A percentile compares a stretch with the other conserved stretches of the same genome.
Conservation (phyloP, 2,888 invertebrate species). For the Dendrolimus houi region DNA sequence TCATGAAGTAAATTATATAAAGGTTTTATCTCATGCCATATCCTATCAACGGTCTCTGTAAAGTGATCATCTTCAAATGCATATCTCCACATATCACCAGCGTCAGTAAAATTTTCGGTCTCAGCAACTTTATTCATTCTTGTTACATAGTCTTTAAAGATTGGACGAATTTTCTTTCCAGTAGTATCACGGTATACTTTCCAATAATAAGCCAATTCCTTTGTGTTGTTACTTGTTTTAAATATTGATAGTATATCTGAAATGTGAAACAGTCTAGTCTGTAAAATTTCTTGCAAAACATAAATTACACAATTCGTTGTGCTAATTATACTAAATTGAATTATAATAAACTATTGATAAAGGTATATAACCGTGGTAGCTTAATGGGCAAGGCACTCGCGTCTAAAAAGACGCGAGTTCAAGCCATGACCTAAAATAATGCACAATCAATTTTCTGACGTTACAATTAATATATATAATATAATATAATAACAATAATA, state of each 20-base stretch:
- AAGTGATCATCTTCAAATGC: constrained; percentile 60
- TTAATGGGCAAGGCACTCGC: too few species aligned
- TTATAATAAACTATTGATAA: background rate
- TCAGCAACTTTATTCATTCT: constrained; percentile 79
- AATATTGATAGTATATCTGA: constrained; percentile 58
- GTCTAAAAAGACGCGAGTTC: too few species aligned
- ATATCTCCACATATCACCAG: constrained; percentile 66
- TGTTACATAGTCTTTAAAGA: constrained; percentile 77
- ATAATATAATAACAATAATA: too few species aligned
- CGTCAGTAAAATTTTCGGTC: constrained; percentile 66
- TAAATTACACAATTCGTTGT: too few species aligned
- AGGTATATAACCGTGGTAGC: too few species aligned
- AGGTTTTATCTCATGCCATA: constrained; percentile 79
- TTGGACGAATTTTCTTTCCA: constrained; percentile 76
- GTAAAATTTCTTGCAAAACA: too few species aligned
- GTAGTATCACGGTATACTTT: constrained; percentile 79
- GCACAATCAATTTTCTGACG: too few species aligned
- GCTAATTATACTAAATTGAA: background rate
- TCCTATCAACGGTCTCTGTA: constrained; percentile 50
- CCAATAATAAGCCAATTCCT: constrained; percentile 80
- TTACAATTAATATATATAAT: too few species aligned
- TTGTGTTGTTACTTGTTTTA: constrained; percentile 72
- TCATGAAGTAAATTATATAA: constrained; percentile 79
- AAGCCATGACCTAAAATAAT: too few species aligned
- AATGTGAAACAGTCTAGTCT: constrained; percentile 7